Evolutionary conservation across 2,113 vertebrate species (phyloP).

Genomic region (Oxygymnocypris stewartii): DNA sequence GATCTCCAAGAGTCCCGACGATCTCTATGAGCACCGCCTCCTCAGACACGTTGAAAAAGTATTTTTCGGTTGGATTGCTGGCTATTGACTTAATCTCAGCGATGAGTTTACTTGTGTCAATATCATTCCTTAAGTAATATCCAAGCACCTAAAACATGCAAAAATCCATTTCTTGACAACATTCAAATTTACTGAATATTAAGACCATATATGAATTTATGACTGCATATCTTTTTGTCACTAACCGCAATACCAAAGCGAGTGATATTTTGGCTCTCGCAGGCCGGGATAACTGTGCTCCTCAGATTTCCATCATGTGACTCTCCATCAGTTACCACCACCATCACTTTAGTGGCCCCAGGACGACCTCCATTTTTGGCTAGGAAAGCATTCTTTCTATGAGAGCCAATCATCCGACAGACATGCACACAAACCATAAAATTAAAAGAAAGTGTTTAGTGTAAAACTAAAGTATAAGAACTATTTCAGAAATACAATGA

Average conservation of each 20-base stretch:
- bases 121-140: slow-evolving; percentile 84
- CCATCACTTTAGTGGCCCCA: slow-evolving; percentile 83
- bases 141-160: slow-evolving; percentile 83
- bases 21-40: slow-evolving; percentile 88
- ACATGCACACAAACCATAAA: neutral
- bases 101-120: slow-evolving; percentile 86
- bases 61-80: slow-evolving; percentile 84
- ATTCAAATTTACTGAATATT: neutral
- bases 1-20: slow-evolving; percentile 86
- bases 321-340: slow-evolving; percentile 87
- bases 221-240: slow-evolving; percentile 43
- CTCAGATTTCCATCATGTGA: slow-evolving; percentile 78
- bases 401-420: slow-evolving; percentile 26
- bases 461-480: neutral
- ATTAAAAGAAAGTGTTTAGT: neutral
- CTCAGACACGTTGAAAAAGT: slow-evolving; percentile 92
- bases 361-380: slow-evolving; percentile 75
- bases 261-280: slow-evolving; percentile 78
- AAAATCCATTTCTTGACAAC: neutral
- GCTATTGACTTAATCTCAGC: slow-evolving; percentile 94
- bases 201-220: neutral
- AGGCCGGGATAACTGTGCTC: slow-evolving; percentile 74
- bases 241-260: slow-evolving; percentile 89
- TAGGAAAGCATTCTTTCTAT: slow-evolving; percentile 76
- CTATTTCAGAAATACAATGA: too few species aligned